Evolutionary conservation across 2,888 invertebrate species (phyloP).

Genomic region (Miltochrista miniata): DNA sequence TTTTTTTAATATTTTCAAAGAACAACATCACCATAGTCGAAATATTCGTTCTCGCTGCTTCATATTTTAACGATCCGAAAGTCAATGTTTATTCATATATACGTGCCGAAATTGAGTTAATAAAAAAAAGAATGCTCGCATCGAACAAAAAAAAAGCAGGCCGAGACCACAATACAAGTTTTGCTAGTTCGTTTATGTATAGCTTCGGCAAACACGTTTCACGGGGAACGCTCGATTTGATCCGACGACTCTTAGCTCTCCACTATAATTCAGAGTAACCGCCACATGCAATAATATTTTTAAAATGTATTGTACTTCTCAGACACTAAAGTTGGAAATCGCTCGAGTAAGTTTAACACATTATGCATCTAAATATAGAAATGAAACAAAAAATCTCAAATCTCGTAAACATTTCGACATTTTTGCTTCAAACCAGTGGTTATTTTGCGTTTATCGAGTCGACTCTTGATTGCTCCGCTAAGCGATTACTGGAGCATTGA

Average conservation of each 20-base stretch:
- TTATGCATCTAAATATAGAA: constrained; percentile 57
- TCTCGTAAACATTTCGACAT: constrained; percentile 74
- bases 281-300: constrained; percentile 37
- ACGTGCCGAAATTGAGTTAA: constrained; percentile 36
- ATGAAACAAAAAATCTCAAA: constrained; percentile 64
- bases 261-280: constrained; percentile 54
- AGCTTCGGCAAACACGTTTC: constrained; percentile 68
- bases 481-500: constrained; percentile 70
- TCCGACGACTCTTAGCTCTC: constrained; percentile 47
- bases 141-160: constrained; percentile 58
- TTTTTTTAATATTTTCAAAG: constrained; percentile 19
- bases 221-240: constrained; percentile 65
- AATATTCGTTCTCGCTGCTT: constrained; percentile 4
- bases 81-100: constrained; percentile 39
- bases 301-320: constrained; percentile 53
- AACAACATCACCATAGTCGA: no score
- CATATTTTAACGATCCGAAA: constrained; percentile 16
- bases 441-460: constrained; percentile 72
- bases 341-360: constrained; percentile 46
- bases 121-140: constrained; percentile 35
- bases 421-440: constrained; percentile 64
- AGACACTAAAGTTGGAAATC: constrained; percentile 54
- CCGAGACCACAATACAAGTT: constrained; percentile 61
- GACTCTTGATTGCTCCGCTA: constrained; percentile 62
- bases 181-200: constrained; percentile 72